Conservation (phyloP, 2,888 invertebrate species). For the Adela reaumurella region DNA sequence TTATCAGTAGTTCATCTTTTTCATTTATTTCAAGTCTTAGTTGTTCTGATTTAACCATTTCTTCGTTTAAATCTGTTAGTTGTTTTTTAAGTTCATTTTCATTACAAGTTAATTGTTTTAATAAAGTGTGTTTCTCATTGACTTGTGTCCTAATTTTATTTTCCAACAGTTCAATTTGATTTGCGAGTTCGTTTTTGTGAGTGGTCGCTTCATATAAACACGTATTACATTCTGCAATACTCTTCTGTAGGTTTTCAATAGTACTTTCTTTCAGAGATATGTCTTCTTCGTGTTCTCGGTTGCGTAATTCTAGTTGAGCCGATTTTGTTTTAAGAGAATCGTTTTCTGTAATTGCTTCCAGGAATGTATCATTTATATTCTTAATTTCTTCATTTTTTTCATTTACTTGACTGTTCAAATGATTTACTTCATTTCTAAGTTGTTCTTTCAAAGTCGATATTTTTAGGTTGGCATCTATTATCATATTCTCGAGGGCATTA, state of each 20-base stretch:
- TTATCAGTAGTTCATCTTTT: too few relatives aligned
- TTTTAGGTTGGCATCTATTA: too few relatives aligned
- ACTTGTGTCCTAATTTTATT: too few relatives aligned
- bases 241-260: constrained; percentile 1
- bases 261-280: constrained; percentile 1
- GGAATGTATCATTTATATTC: neutral
- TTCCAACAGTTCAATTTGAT: neutral
- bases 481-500: too few relatives aligned
- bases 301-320: neutral
- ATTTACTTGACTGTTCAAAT: neutral
- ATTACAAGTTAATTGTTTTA: constrained; percentile 17
- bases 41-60: too few relatives aligned
- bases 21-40: constrained; percentile 19
- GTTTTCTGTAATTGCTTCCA: neutral
- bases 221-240: neutral
- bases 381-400: constrained; percentile 2
- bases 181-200: neutral
- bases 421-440: neutral
- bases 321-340: neutral
- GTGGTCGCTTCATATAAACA: neutral
- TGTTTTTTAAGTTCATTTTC: neutral
- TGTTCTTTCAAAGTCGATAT: too few relatives aligned
- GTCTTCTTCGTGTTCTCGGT: neutral
- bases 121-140: constrained; percentile 29
- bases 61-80: too few relatives aligned